Percentiles rank a stretch among this genome's conserved stretches.
These are phyloP conservation scores for Acanthornis magna DNA, from an alignment of 2,797 vertebrate genomes.

Conservation along the genomic window DNA sequence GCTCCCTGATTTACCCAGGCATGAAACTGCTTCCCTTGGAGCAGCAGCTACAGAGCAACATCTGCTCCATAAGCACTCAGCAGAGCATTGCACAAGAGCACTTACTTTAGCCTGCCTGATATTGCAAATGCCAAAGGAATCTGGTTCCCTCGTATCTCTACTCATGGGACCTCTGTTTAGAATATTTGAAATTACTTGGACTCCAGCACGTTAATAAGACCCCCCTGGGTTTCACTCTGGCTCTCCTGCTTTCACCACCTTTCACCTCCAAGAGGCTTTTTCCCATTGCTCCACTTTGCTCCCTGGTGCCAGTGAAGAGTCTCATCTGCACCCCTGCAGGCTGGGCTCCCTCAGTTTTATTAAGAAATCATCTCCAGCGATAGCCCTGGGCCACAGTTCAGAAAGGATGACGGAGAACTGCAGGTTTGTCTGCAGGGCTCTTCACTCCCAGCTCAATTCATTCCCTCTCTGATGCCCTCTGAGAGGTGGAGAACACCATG, in stretches of 20 bases:
- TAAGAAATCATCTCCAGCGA: not conserved
- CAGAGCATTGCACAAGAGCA: constrained; percentile 37
- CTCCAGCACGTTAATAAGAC: not conserved
- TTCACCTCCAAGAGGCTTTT: not conserved
- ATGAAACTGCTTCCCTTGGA: not conserved
- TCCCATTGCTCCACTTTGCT: not conserved
- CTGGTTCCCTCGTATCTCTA: not conserved
- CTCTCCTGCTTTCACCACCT: not conserved
- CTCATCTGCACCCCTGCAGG: not conserved
- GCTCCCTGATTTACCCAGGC: not conserved
- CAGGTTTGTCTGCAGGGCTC: not conserved
- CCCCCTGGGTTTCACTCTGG: not conserved
- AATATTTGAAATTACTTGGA: constrained; percentile 57
- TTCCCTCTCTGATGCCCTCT: not conserved
- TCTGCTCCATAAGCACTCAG: not conserved
- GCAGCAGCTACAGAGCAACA: not conserved
- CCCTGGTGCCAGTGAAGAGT: not conserved
- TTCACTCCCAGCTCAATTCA: not conserved
- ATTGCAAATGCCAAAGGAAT: constrained; percentile 54
- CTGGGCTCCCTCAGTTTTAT: not conserved
- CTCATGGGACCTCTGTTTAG: constrained; percentile 33
- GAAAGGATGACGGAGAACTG: not conserved
- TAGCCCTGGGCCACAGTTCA: not conserved
- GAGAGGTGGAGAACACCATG: not conserved
- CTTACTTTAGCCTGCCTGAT: not conserved